A percentile compares a stretch with the other conserved stretches of the same genome.
These are phyloP conservation scores for Tetraneura akinire DNA, from an alignment of 1,140 invertebrate species.

Conservation along the genomic window DNA sequence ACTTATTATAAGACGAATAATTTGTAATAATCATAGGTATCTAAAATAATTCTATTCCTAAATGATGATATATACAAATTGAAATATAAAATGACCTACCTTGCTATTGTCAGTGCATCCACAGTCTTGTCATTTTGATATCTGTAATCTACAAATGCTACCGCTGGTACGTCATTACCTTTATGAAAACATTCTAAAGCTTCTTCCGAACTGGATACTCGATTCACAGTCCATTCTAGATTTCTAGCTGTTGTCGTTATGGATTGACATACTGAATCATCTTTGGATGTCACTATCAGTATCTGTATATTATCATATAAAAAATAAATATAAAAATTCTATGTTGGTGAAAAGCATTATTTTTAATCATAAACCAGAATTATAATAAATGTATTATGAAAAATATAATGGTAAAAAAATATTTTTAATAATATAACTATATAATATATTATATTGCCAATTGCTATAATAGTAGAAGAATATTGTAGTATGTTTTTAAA, in stretches of 20 bases:
- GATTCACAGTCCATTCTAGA: conserved; percentile 22
- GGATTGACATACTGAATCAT: conserved; percentile 34
- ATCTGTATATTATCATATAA: neutral
- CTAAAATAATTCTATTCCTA: too few species aligned
- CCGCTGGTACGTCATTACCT: conserved; percentile 26
- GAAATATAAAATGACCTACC: neutral
- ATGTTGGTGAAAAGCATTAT: too few species aligned
- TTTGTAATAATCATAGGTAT: too few species aligned
- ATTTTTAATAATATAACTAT: too few species aligned
- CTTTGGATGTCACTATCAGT: conserved; percentile 32
- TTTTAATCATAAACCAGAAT: too few species aligned
- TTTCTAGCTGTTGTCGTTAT: neutral
- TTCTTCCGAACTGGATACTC: conserved; percentile 32
- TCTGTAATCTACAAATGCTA: conserved; percentile 33
- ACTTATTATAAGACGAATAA: too few species aligned
- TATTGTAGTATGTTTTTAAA: too few species aligned
- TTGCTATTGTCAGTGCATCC: conserved; percentile 17
- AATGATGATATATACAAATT: too few species aligned
- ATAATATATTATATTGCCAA: too few species aligned
- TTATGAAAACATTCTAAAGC: conserved; percentile 31
- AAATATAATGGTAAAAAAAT: too few species aligned
- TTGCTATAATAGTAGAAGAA: too few species aligned
- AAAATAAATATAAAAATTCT: neutral
- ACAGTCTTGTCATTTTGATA: conserved; percentile 34
- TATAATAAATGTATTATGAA: too few species aligned